Conservation (phyloP, 2,888 invertebrate species). For the Caenorhabditis afra region DNA sequence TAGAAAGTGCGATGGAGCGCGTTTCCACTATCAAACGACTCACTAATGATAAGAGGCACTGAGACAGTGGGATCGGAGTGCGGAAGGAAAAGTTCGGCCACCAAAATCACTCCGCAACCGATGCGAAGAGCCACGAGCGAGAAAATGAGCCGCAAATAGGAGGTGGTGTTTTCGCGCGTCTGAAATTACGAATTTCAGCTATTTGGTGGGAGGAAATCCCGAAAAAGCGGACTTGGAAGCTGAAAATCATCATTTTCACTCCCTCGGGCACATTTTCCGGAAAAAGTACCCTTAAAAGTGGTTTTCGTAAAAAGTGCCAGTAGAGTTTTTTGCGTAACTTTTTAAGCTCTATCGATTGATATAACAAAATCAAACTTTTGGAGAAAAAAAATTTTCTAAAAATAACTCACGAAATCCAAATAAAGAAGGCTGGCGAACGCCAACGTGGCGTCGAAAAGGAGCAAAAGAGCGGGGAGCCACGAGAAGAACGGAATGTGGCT, state of each 20-base stretch:
- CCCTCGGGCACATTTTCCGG: too few species aligned
- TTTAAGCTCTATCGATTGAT: too few species aligned
- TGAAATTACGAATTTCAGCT: conserved; percentile 7
- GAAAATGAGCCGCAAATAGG: conserved; percentile 42
- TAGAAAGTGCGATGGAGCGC: too few species aligned
- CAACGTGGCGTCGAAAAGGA: conserved; percentile 55
- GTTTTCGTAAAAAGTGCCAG: too few species aligned
- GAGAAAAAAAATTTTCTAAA: not conserved
- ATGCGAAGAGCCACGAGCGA: conserved; percentile 24
- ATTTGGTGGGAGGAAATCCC: too few species aligned
- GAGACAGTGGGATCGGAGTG: conserved; percentile 56
- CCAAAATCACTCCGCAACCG: conserved; percentile 28
- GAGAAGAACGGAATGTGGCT: conserved; percentile 52
- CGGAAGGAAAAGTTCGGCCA: conserved; percentile 56
- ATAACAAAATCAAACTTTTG: too few species aligned
- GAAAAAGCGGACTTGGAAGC: too few species aligned
- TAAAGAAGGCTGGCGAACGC: conserved; percentile 54
- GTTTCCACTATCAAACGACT: not conserved
- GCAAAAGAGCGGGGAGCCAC: conserved; percentile 58
- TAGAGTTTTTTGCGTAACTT: too few species aligned
- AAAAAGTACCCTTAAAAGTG: too few species aligned
- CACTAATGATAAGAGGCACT: conserved; percentile 45
- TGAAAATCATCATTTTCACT: too few species aligned
- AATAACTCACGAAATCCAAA: conserved; percentile 57
- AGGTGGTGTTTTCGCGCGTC: conserved; percentile 39